Evolutionary conservation across 2,797 vertebrate genomes (phyloP).

Genomic region (Sarcophilus harrisii): DNA sequence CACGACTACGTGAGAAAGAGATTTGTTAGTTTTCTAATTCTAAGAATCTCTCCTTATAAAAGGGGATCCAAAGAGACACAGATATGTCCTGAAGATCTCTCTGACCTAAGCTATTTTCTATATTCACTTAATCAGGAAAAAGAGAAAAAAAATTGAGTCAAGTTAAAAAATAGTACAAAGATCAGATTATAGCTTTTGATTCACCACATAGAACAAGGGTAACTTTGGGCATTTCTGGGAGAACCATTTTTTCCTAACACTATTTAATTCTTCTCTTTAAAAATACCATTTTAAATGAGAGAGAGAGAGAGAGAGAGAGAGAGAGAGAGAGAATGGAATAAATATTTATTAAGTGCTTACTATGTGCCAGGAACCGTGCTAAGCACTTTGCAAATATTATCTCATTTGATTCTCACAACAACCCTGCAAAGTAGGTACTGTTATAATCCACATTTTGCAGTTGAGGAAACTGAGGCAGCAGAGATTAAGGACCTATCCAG

Average conservation of each 20-base stretch:
- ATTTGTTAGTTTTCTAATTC: neutral
- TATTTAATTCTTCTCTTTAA: neutral
- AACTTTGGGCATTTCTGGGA: neutral
- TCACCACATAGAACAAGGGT: neutral
- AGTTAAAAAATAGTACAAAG: neutral
- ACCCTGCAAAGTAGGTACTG: neutral
- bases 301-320: no score
- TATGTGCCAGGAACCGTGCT: neutral
- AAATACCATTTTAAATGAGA: neutral
- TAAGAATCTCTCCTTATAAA: neutral
- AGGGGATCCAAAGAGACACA: neutral
- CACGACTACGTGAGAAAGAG: neutral
- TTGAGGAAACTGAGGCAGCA: neutral
- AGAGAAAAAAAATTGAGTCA: neutral
- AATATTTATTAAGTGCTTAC: neutral
- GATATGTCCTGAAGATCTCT: neutral
- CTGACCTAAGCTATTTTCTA: neutral
- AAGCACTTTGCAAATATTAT: neutral
- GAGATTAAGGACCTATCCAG: neutral
- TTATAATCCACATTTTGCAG: neutral
- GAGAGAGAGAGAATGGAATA: neutral
- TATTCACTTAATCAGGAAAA: neutral
- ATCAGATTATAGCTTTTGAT: neutral
- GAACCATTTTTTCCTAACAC: neutral
- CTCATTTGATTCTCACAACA: neutral